Base-by-base conservation (phyloP, 2,113 vertebrate species). In the Propithecus coquereli region DNA sequence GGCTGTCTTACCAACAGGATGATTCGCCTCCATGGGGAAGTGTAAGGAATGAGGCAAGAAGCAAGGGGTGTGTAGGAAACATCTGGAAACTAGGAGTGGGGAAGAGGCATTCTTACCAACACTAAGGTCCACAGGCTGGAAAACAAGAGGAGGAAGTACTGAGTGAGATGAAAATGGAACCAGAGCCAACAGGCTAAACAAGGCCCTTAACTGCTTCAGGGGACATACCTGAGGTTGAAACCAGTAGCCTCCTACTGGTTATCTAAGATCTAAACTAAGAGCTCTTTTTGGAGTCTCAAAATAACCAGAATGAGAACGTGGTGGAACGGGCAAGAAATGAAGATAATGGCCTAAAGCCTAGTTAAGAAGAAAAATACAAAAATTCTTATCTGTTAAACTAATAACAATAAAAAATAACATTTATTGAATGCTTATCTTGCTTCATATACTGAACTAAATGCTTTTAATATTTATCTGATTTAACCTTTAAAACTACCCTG, bases 401-500 rank as follows among this genome's bases (percentile, higher is more conserved):
- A 76, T 34, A 80, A 70, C 20, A 87, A 80, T 65, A 87, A 76
- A 40, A 88, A 47, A 59, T 66, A 96, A 80, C 17, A 90, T 96
- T 65, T 90, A 57, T 85, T 50, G 27, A 90, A 34, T 95, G 20
- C 12, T 65, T 94, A 30, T 40, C 59, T 90, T 92, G 8, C 68
- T 81, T 81, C 79, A 68, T 57, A 59, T 59, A 80, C 70, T 94
- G 17, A 34, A 80, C 37, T 90, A 92, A 90, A 77, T 80, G 70
- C 22, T 92, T 93, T 68, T 37, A 88, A 88, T 57, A 45, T 10
- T 40, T 45, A 70, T 70, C 40, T 94, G 50, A 81, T 91, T 88
- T 95, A 94, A 97, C 20, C 45, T 96, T 87, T 85, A 70, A 87
- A 96, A 76, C 30, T 90, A 65, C 3, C 11, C 74, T 94, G 57